Conservation (phyloP, 2,113 vertebrate species). For the Erythrocercus mccallii region DNA sequence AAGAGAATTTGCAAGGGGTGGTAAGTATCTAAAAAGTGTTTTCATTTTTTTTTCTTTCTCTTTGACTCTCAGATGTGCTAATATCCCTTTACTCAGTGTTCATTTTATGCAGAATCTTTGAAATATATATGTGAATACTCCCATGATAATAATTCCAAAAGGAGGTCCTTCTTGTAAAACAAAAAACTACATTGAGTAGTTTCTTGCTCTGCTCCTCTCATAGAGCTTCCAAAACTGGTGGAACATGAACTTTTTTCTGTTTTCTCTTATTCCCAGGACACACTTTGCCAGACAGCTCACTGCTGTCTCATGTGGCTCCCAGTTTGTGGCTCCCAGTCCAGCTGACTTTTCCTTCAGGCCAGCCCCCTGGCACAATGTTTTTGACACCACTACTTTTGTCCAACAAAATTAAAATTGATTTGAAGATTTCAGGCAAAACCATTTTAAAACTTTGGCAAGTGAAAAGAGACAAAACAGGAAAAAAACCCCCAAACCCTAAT, state of each 20-base stretch:
- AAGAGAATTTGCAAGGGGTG: not conserved
- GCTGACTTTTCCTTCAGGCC: not conserved
- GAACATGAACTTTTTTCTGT: not conserved
- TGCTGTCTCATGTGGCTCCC: not conserved
- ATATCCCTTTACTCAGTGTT: not conserved
- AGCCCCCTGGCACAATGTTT: not conserved
- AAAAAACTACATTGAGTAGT: not conserved
- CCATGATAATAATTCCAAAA: not conserved
- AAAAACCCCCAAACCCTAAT: not conserved
- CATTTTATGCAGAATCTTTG: not conserved
- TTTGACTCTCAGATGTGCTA: not conserved
- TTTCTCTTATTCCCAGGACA: not conserved
- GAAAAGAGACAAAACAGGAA: not conserved
- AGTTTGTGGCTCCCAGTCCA: not conserved
- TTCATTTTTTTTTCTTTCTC: not conserved
- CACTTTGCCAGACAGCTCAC: not conserved
- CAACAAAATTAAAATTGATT: not conserved
- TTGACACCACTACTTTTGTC: not conserved
- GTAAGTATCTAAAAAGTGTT: not conserved
- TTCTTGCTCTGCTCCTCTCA: not conserved
- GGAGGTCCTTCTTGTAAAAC: not conserved
- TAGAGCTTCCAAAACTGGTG: not conserved
- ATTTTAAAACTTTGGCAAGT: not conserved
- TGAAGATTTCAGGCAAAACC: not conserved
- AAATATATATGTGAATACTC: not conserved